Conservation (phyloP, 2,888 invertebrate species). For the Hyposoter didymator region DNA sequence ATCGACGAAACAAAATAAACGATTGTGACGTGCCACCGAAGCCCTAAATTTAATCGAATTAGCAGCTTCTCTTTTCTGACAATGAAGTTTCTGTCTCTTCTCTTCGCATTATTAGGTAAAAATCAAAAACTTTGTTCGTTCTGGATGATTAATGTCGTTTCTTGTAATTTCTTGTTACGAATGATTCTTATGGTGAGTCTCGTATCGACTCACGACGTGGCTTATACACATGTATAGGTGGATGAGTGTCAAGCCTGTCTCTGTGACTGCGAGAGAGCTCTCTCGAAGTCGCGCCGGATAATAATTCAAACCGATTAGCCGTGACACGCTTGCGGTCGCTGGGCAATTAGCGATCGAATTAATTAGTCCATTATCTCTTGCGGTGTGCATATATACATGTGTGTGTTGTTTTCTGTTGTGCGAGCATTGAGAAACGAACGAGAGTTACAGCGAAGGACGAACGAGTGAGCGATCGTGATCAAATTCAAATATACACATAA, state of each 20-base stretch:
- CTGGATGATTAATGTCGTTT: background rate
- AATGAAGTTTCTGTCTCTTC: no score
- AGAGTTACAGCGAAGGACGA: slow-evolving; percentile 23
- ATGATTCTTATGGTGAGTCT: background rate
- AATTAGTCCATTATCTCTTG: slow-evolving; percentile 81
- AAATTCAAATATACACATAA: slow-evolving; percentile 13
- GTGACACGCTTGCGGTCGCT: slow-evolving; percentile 76
- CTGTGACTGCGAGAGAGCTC: slow-evolving; percentile 35
- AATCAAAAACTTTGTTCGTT: background rate
- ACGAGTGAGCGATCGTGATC: slow-evolving; percentile 20
- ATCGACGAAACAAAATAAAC: no score
- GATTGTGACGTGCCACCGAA: no score
- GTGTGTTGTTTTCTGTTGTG: slow-evolving; percentile 18
- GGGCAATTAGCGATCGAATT: slow-evolving; percentile 81
- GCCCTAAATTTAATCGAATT: no score
- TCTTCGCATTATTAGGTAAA: no score
- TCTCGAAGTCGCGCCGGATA: slow-evolving; percentile 66
- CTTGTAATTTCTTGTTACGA: background rate
- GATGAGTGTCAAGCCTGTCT: slow-evolving; percentile 15
- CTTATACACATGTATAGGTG: background rate
- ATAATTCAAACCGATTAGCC: slow-evolving; percentile 80
- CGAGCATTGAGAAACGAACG: slow-evolving; percentile 45
- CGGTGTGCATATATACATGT: slow-evolving; percentile 64
- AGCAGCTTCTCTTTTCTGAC: no score
- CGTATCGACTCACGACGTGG: background rate